Conservation (phyloP, 1,140 invertebrate species). For the Patella vulgata region DNA sequence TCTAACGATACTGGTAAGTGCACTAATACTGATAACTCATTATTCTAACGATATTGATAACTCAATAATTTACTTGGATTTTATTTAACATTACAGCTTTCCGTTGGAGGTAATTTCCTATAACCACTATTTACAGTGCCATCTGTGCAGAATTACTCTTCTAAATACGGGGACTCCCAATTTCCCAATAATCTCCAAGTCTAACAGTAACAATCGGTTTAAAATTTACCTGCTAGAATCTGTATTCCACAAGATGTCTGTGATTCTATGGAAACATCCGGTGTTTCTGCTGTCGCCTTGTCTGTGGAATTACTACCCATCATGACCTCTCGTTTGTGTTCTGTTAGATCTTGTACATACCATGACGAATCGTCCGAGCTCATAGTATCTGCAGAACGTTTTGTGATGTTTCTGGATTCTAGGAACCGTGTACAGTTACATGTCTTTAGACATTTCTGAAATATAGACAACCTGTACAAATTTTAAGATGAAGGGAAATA, state of each 20-base stretch:
- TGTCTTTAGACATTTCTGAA: neutral
- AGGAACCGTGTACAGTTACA: neutral
- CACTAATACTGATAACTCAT: too few species aligned
- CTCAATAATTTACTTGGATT: too few species aligned
- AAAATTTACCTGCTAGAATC: constrained; percentile 25
- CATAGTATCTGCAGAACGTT: neutral
- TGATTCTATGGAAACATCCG: neutral
- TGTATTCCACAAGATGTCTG: constrained; percentile 35
- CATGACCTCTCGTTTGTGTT: neutral
- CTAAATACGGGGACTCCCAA: neutral
- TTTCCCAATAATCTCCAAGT: neutral
- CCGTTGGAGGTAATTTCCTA: neutral
- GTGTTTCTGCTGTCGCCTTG: neutral
- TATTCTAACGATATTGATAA: too few species aligned
- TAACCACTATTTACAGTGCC: neutral
- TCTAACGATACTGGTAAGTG: too few species aligned
- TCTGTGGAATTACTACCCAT: neutral
- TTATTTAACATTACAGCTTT: neutral
- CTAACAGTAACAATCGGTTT: neutral
- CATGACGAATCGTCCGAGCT: neutral
- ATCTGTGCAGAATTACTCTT: neutral
- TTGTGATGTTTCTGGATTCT: neutral
- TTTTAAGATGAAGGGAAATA: neutral
- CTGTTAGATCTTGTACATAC: constrained; percentile 3
- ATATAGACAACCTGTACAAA: constrained; percentile 31